Conservation (phyloP, 2,113 vertebrate genomes). For the Barnardius zonarius region DNA sequence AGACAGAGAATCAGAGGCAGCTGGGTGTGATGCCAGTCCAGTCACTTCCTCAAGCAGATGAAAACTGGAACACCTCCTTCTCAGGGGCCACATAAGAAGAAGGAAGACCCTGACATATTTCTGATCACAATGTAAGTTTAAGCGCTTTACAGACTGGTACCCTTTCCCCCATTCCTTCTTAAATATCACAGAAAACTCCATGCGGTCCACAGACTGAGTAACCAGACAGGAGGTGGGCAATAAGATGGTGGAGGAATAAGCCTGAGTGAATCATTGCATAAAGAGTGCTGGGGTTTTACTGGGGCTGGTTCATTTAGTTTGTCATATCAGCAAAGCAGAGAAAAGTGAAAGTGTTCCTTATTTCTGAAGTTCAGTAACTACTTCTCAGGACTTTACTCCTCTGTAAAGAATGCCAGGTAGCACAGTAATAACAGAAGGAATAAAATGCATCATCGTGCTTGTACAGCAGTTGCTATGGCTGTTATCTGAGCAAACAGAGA, state of each 20-base stretch:
- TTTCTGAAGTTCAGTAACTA: background rate
- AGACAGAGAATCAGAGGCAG: background rate
- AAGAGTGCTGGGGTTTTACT: background rate
- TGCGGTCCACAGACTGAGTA: background rate
- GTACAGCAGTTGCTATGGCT: background rate
- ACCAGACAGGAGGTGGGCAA: background rate
- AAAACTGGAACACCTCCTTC: background rate
- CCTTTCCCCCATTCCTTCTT: background rate
- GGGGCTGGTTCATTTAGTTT: background rate
- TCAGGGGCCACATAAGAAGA: background rate
- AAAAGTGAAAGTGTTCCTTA: background rate
- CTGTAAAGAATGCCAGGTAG: background rate
- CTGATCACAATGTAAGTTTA: background rate
- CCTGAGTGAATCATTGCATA: background rate
- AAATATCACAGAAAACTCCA: background rate
- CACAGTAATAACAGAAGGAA: background rate
- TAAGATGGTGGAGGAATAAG: background rate
- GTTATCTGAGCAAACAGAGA: background rate
- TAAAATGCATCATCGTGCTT: background rate
- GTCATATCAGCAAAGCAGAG: background rate
- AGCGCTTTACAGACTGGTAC: background rate
- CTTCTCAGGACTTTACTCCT: background rate
- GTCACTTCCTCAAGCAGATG: background rate
- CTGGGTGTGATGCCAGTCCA: background rate
- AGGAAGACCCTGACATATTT: background rate